Evolutionary conservation across 2,113 vertebrate genomes (phyloP).

Genomic region (Podilymbus podiceps): DNA sequence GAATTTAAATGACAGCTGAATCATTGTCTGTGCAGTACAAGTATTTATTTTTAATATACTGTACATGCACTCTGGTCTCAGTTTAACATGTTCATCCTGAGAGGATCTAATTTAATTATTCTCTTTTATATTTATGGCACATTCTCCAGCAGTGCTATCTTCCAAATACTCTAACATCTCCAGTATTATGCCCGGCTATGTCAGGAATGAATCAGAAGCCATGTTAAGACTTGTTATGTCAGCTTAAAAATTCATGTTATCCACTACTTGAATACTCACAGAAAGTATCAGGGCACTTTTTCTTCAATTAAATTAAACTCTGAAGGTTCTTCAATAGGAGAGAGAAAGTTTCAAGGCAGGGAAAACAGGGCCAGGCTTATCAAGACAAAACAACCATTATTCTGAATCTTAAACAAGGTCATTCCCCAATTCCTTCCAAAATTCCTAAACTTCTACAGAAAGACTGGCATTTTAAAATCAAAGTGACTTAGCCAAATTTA

Average conservation of each 20-base stretch:
- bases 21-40: background rate
- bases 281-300: background rate
- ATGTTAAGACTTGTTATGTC: conserved; percentile 24
- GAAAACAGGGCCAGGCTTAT: background rate
- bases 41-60: conserved; percentile 43
- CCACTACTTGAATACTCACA: background rate
- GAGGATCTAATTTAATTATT: conserved; percentile 57
- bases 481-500: background rate
- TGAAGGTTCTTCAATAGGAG: background rate
- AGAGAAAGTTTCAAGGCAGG: background rate
- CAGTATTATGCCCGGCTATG: background rate
- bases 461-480: background rate
- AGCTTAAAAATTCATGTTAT: conserved; percentile 33
- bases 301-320: conserved; percentile 30
- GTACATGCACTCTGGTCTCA: background rate
- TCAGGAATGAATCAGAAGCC: conserved; percentile 41
- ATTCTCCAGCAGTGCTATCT: conserved; percentile 14
- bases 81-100: conserved; percentile 29
- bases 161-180: conserved; percentile 10
- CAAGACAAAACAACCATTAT: background rate
- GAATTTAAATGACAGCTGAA: conserved; percentile 7
- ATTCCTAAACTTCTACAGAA: background rate
- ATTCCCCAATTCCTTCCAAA: background rate
- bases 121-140: conserved; percentile 50
- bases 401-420: background rate